A percentile compares a stretch with the other conserved stretches of the same genome.
Evolutionary conservation across 1,140 invertebrate species (phyloP).

Genomic region (Leptinotarsa lineolata): DNA sequence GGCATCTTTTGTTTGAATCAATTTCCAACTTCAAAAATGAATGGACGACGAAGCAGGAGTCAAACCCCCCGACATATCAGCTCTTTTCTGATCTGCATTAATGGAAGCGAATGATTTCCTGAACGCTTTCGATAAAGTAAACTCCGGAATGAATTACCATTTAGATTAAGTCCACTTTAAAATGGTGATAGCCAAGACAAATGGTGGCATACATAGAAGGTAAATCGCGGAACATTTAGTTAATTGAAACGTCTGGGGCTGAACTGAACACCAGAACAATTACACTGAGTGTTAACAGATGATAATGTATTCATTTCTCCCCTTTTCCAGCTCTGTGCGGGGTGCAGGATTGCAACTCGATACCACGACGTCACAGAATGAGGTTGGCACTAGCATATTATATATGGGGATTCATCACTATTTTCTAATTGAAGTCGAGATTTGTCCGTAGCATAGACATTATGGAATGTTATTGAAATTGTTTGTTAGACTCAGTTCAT

Average conservation of each 20-base stretch:
- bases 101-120: constrained; percentile 9
- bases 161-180: constrained; percentile 48
- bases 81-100: constrained; percentile 4
- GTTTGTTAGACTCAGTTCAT: no score
- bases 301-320: constrained; percentile 54
- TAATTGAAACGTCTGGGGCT: constrained; percentile 54
- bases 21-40: no score
- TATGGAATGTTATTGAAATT: no score
- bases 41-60: no score
- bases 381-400: no score
- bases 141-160: constrained; percentile 42
- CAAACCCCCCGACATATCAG: not conserved
- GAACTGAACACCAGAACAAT: constrained; percentile 52
- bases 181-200: constrained; percentile 44
- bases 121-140: constrained; percentile 24
- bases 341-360: not conserved
- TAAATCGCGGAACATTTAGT: constrained; percentile 54
- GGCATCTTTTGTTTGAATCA: no score
- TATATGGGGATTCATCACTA: no score
- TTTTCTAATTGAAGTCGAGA: no score
- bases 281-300: constrained; percentile 55
- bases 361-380: no score
- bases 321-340: constrained; percentile 14
- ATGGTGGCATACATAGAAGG: constrained; percentile 44
- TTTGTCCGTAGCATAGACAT: no score